A percentile compares a stretch with the other conserved stretches of the same genome.
phyloP scores from a whole-genome alignment of 2,113 vertebrate genomes.

The Erythrolamprus reginae region DNA sequence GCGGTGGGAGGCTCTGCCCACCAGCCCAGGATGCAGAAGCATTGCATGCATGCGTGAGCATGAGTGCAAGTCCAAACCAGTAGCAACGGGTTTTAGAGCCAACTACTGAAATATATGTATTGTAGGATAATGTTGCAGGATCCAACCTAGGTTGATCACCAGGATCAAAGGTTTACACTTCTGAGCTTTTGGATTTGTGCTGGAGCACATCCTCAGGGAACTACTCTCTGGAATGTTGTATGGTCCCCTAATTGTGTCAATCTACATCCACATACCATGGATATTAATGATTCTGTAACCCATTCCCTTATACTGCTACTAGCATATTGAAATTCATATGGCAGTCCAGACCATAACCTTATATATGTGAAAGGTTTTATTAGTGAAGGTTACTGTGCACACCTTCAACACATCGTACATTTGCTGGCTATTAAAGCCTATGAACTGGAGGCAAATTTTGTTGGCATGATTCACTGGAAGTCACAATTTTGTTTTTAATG shows the following conservation, averaged over 20 bases:
- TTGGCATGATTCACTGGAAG: constrained; percentile 36
- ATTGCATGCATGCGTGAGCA: no score
- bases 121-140: neutral
- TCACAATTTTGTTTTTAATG: constrained; percentile 11
- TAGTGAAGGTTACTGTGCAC: constrained; percentile 50
- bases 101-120: neutral
- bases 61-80: no score
- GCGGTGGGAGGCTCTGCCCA: no score
- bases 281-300: neutral
- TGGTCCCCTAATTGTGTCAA: neutral
- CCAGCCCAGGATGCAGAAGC: no score
- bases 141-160: neutral
- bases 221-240: neutral
- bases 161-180: neutral
- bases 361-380: constrained; percentile 46
- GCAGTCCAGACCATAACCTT: constrained; percentile 46
- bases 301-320: constrained; percentile 14
- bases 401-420: constrained; percentile 46
- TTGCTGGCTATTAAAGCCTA: constrained; percentile 39
- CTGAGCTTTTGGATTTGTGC: neutral
- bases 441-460: constrained; percentile 39
- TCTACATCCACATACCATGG: neutral
- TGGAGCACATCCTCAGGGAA: neutral
- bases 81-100: no score
- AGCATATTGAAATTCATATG: constrained; percentile 49